Evolutionary conservation across 2,113 vertebrate genomes (phyloP).

Genomic region (Anarrhichthys ocellatus): DNA sequence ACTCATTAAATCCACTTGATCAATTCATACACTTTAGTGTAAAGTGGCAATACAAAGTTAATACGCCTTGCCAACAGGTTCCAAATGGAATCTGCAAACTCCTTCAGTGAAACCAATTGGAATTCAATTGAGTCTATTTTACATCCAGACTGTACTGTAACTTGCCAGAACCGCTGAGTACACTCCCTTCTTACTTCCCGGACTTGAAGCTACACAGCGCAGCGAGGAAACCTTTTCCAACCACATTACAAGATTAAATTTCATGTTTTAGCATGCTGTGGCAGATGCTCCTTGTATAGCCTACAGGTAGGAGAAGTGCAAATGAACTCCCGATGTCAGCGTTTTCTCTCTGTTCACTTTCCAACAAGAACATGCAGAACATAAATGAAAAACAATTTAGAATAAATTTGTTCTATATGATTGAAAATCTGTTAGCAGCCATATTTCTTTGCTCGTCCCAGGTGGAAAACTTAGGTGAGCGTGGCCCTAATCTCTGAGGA

Average conservation of each 20-base stretch:
- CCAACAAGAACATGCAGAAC: not conserved
- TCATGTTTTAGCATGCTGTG: constrained; percentile 51
- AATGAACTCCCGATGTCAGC: constrained; percentile 35
- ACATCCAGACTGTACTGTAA: constrained; percentile 49
- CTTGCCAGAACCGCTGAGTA: constrained; percentile 19
- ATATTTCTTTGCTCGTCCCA: constrained; percentile 1
- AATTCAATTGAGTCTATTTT: constrained; percentile 54
- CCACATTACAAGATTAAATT: constrained; percentile 58
- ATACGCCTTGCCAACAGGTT: constrained; percentile 44
- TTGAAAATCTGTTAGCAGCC: constrained; percentile 30
- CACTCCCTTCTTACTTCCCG: constrained; percentile 11
- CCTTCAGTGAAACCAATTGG: constrained; percentile 50
- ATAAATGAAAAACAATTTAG: constrained; percentile 48
- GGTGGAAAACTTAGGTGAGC: constrained; percentile 19
- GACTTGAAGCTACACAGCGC: constrained; percentile 33
- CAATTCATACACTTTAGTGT: constrained; percentile 41
- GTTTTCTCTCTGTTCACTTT: constrained; percentile 37
- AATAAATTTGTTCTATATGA: constrained; percentile 41
- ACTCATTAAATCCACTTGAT: constrained; percentile 51
- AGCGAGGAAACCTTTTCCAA: constrained; percentile 54
- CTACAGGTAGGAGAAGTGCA: constrained; percentile 49
- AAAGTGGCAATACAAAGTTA: constrained; percentile 54
- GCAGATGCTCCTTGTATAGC: constrained; percentile 59
- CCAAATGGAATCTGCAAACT: constrained; percentile 47
- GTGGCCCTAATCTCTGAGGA: not conserved